Base-by-base conservation (phyloP, 1,140 invertebrate species). In the Drosophila pseudoobscura region DNA sequence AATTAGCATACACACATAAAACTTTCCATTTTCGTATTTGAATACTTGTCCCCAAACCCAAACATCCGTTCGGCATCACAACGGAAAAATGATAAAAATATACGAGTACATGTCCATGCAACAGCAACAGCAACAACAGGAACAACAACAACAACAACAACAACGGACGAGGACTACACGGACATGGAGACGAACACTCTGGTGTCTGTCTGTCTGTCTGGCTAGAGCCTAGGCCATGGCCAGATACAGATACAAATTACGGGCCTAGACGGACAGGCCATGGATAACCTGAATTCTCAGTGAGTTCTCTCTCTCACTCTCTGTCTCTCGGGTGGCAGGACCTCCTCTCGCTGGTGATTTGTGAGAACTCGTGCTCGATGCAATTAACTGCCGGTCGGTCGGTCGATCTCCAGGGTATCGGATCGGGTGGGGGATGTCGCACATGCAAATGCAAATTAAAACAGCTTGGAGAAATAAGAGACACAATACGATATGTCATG, bases 1-100 rank as follows among this genome's bases (percentile, higher is more conserved):
- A 75, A 75, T 75, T 75, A 65, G 71, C 50, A 75, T 75, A 54
- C 55, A 75, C 62, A 50, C 61, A 59, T 65, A 65, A 47, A 65
- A 57, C 72, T 59, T 66, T 75, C 35, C 39, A 20, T 60, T 39
- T 51, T 39, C 35, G 54, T 31, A 68, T 75, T 60, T 75, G 73
- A 68, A 75, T 68, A 56, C 47, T 68, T 75, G 51, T 54, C 49
- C 35, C 4, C 31, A 39, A 39, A 55, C 35, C 4, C 31, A 39
- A 39, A 55, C 50, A 41, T 54, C 39, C 64, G 39, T 46, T 46
- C 7, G 6, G 61, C 15, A 26, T 15, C 20, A 20, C 22, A 63
- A 45, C 44, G 56, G 56, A 46, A 24, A 20, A 29, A 20, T 8
- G 35, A 9, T 31, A 8, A 44, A 52, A 65, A 62, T 31, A 45